These are phyloP conservation scores for Empis stercorea DNA, from an alignment of 2,888 invertebrate species.

Conservation along the genomic window DNA sequence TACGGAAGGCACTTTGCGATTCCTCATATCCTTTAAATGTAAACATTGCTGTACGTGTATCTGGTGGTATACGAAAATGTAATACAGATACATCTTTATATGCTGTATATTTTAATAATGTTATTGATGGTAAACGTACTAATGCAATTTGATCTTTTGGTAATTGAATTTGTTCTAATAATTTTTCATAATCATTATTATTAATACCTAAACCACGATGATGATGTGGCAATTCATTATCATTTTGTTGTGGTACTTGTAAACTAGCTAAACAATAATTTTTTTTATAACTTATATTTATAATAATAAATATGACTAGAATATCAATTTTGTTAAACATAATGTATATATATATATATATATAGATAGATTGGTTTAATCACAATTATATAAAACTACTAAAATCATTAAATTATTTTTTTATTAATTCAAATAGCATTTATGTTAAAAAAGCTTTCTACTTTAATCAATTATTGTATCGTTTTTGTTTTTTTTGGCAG, in stretches of 20 bases:
- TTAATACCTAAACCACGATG: not conserved
- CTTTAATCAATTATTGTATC: no score
- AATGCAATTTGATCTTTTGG: slow-evolving; percentile 27
- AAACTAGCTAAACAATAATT: slow-evolving; percentile 8
- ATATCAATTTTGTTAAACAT: slow-evolving; percentile 2
- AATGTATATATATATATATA: not conserved
- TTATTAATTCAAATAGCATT: no score
- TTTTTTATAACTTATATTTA: not conserved
- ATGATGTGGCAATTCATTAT: slow-evolving; percentile 1
- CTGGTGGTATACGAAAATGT: slow-evolving; percentile 43
- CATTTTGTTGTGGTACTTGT: slow-evolving; percentile 14
- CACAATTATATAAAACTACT: no score
- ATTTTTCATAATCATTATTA: not conserved
- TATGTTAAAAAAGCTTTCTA: no score
- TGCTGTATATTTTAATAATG: slow-evolving; percentile 39
- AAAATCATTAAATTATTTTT: no score
- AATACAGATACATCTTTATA: slow-evolving; percentile 47
- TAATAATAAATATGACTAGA: slow-evolving; percentile 10
- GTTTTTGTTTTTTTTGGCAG: no score
- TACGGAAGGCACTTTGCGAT: slow-evolving; percentile 36
- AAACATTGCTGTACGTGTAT: slow-evolving; percentile 37
- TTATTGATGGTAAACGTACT: slow-evolving; percentile 37
- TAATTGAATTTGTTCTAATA: slow-evolving; percentile 20
- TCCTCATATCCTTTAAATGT: slow-evolving; percentile 35
- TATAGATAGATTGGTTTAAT: no score